Evolutionary conservation across 1,140 invertebrate genomes (phyloP).

Genomic region (Theocolax elegans): DNA sequence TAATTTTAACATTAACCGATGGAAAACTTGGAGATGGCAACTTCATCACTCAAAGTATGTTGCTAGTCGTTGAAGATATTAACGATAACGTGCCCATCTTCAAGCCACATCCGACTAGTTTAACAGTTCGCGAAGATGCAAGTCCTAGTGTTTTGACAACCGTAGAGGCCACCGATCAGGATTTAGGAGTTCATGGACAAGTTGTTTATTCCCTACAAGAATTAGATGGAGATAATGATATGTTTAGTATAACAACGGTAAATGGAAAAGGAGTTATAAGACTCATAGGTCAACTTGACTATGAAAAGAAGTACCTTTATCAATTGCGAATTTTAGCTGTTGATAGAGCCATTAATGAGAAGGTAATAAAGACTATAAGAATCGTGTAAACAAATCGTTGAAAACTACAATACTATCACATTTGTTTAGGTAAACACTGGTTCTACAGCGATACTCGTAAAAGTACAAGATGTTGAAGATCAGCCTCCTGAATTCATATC

Average conservation of each 20-base stretch:
- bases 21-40: constrained; percentile 87
- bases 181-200: constrained; percentile 92
- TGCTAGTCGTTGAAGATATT: constrained; percentile 89
- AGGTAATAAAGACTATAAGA: constrained; percentile 62
- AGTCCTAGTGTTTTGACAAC: constrained; percentile 79
- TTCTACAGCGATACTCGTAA: constrained; percentile 87
- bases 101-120: constrained; percentile 83
- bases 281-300: constrained; percentile 82
- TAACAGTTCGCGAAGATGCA: constrained; percentile 83
- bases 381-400: too few relatives aligned
- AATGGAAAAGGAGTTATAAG: constrained; percentile 89
- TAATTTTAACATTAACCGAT: constrained; percentile 90
- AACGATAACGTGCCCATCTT: constrained; percentile 93
- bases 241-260: constrained; percentile 84
- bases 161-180: constrained; percentile 87
- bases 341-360: constrained; percentile 83
- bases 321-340: constrained; percentile 86
- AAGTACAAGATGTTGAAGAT: constrained; percentile 90
- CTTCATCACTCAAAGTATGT: constrained; percentile 89
- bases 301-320: constrained; percentile 88
- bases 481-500: constrained; percentile 90
- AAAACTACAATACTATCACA: background rate
- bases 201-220: constrained; percentile 82
- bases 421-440: constrained; percentile 77
- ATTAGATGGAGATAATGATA: constrained; percentile 80